A percentile compares a stretch with the other conserved stretches of the same genome.
Evolutionary conservation across 2,888 invertebrate genomes (phyloP).

Genomic region (Drosophila aldrichi): DNA sequence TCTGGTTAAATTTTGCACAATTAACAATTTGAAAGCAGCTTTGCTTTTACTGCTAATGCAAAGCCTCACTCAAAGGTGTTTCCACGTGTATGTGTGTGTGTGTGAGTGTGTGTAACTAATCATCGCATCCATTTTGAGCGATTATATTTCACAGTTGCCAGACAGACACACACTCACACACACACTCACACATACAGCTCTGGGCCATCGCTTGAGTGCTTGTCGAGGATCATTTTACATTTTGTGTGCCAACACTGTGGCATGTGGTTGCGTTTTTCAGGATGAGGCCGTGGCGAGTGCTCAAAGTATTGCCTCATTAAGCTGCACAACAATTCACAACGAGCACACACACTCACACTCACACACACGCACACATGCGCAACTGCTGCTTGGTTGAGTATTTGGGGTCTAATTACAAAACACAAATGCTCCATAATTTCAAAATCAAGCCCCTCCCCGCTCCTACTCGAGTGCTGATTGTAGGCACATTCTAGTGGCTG

Average conservation of each 20-base stretch:
- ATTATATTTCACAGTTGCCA: conserved; percentile 40
- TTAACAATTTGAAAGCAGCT: conserved; percentile 20
- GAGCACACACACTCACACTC: conserved; percentile 12
- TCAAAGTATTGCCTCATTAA: conserved; percentile 63
- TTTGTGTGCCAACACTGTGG: conserved; percentile 54
- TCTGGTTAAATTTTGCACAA: background rate
- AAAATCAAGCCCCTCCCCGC: conserved; percentile 31
- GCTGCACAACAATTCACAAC: conserved; percentile 29
- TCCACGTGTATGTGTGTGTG: background rate
- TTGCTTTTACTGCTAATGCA: conserved; percentile 1
- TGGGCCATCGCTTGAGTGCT: conserved; percentile 10
- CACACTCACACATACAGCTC: background rate
- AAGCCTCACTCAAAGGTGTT: conserved; percentile 17
- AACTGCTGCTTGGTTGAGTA: conserved; percentile 32
- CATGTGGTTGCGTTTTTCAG: conserved; percentile 28
- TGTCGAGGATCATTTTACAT: conserved; percentile 56
- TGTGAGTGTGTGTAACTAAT: conserved; percentile 17
- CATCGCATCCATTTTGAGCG: conserved; percentile 36
- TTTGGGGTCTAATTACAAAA: conserved; percentile 74
- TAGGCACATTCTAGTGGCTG: conserved; percentile 32
- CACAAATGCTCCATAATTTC: conserved; percentile 75
- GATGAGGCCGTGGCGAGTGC: conserved; percentile 17
- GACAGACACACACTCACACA: conserved; percentile 5
- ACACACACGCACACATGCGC: conserved; percentile 15
- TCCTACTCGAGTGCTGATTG: background rate